Percentiles rank a stretch among this genome's conserved stretches.
These are phyloP conservation scores for Halictus quadricinctus DNA, from an alignment of 2,888 invertebrate genomes.

Conservation along the genomic window DNA sequence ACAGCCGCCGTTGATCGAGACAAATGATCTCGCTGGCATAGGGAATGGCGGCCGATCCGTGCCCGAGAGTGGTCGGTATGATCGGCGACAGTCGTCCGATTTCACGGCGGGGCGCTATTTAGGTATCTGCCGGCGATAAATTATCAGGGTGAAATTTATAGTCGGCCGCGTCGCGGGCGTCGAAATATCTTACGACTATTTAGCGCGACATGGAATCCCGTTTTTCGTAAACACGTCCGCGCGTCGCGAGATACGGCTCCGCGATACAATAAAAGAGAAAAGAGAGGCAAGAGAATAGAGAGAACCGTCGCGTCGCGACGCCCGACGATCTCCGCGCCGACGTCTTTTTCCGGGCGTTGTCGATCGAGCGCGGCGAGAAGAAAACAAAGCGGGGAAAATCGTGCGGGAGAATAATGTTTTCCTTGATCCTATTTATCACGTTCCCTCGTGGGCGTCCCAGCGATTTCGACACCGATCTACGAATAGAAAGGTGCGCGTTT, in stretches of 20 bases:
- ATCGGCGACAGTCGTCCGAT: conserved; percentile 42
- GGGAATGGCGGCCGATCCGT: conserved; percentile 22
- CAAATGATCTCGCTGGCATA: conserved; percentile 38
- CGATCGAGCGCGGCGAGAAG: conserved; percentile 37
- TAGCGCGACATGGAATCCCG: conserved; percentile 56
- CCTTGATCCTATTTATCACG: conserved; percentile 66
- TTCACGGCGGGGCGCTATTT: conserved; percentile 54
- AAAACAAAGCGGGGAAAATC: conserved; percentile 54
- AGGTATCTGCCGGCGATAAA: conserved; percentile 49
- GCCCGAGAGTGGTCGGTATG: conserved; percentile 17
- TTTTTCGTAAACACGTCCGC: conserved; percentile 61
- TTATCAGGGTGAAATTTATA: conserved; percentile 48
- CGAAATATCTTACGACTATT: conserved; percentile 61
- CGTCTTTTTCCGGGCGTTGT: conserved; percentile 28
- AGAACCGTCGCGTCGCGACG: not conserved
- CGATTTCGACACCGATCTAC: conserved; percentile 69
- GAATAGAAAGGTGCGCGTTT: conserved; percentile 66
- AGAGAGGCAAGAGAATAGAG: not conserved
- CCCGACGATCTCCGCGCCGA: not conserved
- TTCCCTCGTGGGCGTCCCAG: conserved; percentile 59
- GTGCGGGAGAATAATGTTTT: conserved; percentile 61
- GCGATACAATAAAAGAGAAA: conserved; percentile 24
- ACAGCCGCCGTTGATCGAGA: conserved; percentile 33
- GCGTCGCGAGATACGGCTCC: conserved; percentile 33
- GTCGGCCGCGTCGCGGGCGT: conserved; percentile 27